Evolutionary conservation across 2,888 invertebrate genomes (phyloP), one percentile per base, ranked within the genome.

Genomic region (Cheilosia vernalis): DNA sequence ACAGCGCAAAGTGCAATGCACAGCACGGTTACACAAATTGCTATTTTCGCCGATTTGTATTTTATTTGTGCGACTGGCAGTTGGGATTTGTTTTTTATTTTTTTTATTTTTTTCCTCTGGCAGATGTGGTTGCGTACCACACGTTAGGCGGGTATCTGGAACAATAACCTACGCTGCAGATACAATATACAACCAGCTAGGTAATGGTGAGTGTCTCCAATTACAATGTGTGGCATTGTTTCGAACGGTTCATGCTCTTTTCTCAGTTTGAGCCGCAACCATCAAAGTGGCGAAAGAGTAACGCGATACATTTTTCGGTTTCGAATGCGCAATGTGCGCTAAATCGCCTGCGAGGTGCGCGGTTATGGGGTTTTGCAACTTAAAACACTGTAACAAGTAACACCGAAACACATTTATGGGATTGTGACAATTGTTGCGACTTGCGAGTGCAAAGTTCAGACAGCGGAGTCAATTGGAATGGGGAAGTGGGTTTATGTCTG

Each of bases 281-380:
- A 7, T 2, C 33, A 21, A 44, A 4, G 33, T 47, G 55, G 47
- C 49, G 67, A 51, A 55, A 63, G 73, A 53, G 79, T 79, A 79
- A 83, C 15, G 63, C 17, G 83, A 83, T 83, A 79, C 24, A 42
- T 40, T 70, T 73, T 73, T 58, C 5, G 42, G 49, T 55, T 67
- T 56, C 42, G 33, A 74, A 56, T 81, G 51, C 55, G 51, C 55
- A 44, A 40, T 60, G 42, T 24, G 44, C 40, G 47, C n/a, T 63
- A 33, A 56, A 74, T 79, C 49, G 67, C 33, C 37, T 63, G 58
- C 30, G 60, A 84, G 84, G 84, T 85, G 80, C 66, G 70, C 13
- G 44, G 10, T 30, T 53, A 49, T 49, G 27, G 21, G 49, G 24
- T 7, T 7, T 51, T 44, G 17, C 44, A 17, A 44, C 44, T 17